Percentiles rank a stretch among this genome's conserved stretches.
phyloP scores from a whole-genome alignment of 2,113 vertebrate species.

The Menura novaehollandiae region DNA sequence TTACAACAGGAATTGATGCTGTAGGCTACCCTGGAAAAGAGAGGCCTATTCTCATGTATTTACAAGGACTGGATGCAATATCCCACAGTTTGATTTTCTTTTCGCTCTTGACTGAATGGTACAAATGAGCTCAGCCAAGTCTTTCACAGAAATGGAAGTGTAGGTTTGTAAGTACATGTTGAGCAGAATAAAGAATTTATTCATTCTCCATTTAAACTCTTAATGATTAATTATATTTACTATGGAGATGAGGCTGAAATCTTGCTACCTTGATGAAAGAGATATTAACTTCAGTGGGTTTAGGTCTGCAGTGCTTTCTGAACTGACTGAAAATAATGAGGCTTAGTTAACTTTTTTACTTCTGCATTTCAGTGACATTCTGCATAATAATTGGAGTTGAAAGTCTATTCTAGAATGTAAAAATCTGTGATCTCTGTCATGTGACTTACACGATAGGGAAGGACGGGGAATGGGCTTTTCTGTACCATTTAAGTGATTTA shows the following conservation, averaged over 20 bases:
- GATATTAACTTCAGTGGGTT: background rate
- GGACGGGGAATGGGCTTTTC: background rate
- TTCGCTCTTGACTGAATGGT: background rate
- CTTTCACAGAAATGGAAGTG: background rate
- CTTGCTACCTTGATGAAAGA: background rate
- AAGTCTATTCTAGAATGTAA: background rate
- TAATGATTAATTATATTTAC: background rate
- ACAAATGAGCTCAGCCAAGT: background rate
- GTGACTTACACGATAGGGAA: background rate
- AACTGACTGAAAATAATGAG: background rate
- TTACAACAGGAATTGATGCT: background rate
- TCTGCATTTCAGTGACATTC: background rate
- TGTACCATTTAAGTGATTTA: background rate
- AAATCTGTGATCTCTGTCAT: background rate
- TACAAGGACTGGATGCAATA: background rate
- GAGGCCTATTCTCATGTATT: background rate
- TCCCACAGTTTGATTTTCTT: background rate
- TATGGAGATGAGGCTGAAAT: background rate
- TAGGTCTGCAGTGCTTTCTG: background rate
- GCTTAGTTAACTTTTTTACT: background rate
- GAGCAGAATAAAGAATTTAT: background rate
- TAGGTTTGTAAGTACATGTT: background rate
- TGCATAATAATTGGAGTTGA: background rate
- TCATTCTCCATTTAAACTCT: background rate
- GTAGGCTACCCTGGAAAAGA: background rate